Evolutionary conservation across 1,140 invertebrate species (phyloP).

Genomic region (Colletes gigas): DNA sequence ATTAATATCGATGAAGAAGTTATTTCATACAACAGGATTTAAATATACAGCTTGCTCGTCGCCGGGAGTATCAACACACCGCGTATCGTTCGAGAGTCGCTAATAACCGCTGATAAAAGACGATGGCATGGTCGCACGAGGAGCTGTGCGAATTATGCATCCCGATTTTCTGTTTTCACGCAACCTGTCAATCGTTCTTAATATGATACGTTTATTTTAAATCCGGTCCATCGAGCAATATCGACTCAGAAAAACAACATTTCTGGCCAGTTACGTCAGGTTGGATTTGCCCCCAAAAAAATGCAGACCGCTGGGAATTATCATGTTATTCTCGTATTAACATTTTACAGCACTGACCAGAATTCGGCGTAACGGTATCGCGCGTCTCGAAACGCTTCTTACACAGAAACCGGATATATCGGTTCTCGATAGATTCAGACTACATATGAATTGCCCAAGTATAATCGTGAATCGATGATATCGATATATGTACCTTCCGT

Average conservation of each 20-base stretch:
- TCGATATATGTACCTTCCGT: not conserved
- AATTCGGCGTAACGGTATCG: conserved; percentile 31
- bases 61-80: not conserved
- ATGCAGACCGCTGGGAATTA: conserved; percentile 4
- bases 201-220: not conserved
- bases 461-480: not conserved
- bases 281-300: not conserved
- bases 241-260: conserved; percentile 15
- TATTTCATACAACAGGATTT: not conserved
- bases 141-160: too few species aligned
- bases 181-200: not conserved
- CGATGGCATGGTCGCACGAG: conserved; percentile 18
- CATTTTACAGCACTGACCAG: not conserved
- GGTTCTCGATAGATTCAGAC: conserved; percentile 16
- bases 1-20: conserved; percentile 38
- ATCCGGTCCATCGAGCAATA: not conserved
- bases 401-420: conserved; percentile 42
- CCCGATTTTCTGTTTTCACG: not conserved
- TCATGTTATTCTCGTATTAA: not conserved
- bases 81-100: not conserved
- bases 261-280: conserved; percentile 24
- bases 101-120: conserved; percentile 24
- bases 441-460: not conserved
- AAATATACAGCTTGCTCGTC: not conserved
- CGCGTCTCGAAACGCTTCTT: conserved; percentile 10